Percentiles rank a stretch among this genome's conserved stretches.
phyloP scores from a whole-genome alignment of 2,888 invertebrate species.

The Rhaphigaster nebulosa region DNA sequence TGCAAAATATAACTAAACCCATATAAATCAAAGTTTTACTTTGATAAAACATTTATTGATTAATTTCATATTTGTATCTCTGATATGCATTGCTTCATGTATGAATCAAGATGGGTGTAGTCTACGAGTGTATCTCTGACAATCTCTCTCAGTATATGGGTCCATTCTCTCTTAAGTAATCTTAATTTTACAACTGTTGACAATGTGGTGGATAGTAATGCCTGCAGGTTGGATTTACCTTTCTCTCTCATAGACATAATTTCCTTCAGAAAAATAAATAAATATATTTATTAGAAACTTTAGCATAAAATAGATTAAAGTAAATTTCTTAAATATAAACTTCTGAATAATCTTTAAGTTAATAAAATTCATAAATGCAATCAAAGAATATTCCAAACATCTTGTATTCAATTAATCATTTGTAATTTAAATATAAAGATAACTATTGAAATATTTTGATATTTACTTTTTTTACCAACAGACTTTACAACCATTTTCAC shows the following conservation, averaged over 20 bases:
- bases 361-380: no score
- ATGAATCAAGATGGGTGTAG: constrained; percentile 84
- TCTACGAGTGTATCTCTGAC: constrained; percentile 83
- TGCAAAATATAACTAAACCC: neutral
- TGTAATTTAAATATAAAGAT: no score
- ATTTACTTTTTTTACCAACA: no score
- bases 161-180: constrained; percentile 83
- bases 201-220: constrained; percentile 80
- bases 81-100: constrained; percentile 75
- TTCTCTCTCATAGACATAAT: constrained; percentile 78
- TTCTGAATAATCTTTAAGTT: no score
- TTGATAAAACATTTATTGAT: neutral
- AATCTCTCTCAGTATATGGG: constrained; percentile 81
- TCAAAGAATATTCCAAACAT: no score
- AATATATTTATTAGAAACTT: no score
- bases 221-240: constrained; percentile 79
- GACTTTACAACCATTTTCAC: no score
- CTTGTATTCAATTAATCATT: no score
- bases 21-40: neutral
- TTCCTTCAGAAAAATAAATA: constrained; percentile 68
- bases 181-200: constrained; percentile 84
- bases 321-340: neutral
- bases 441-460: no score
- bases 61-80: constrained; percentile 43
- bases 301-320: no score